Evolutionary conservation across 2,113 vertebrate genomes (phyloP).

Genomic region (Sakesphorus luctuosus): DNA sequence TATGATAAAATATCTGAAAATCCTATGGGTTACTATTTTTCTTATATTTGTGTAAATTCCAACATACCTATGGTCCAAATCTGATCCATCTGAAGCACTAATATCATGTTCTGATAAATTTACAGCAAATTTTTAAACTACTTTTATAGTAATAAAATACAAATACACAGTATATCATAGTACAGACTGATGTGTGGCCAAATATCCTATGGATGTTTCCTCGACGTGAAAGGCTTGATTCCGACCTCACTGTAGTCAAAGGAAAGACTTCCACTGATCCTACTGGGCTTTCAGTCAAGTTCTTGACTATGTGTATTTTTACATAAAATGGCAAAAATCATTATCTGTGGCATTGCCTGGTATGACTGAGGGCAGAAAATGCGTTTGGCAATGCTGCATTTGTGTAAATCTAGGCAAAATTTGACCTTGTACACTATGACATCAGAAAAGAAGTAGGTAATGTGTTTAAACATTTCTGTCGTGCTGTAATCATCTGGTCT

Average conservation of each 20-base stretch:
- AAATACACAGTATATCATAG: not conserved
- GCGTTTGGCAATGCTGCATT: not conserved
- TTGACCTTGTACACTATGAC: not conserved
- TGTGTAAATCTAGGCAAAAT: not conserved
- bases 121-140: not conserved
- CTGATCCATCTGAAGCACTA: not conserved
- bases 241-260: not conserved
- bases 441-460: not conserved
- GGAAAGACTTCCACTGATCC: not conserved
- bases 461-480: not conserved
- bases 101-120: not conserved
- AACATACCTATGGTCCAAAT: rapidly evolving
- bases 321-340: not conserved
- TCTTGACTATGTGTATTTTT: not conserved
- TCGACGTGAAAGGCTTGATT: not conserved
- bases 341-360: not conserved
- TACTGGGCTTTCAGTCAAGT: not conserved
- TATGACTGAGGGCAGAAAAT: not conserved
- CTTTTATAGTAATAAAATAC: not conserved
- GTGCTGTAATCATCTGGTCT: not conserved
- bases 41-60: not conserved
- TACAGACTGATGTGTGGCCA: not conserved
- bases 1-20: not conserved
- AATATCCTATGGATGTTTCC: not conserved
- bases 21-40: not conserved